A percentile compares a stretch with the other conserved stretches of the same genome.
Evolutionary conservation across 1,140 invertebrate species (phyloP).

Genomic region (Hyposmocoma kahamanoa): DNA sequence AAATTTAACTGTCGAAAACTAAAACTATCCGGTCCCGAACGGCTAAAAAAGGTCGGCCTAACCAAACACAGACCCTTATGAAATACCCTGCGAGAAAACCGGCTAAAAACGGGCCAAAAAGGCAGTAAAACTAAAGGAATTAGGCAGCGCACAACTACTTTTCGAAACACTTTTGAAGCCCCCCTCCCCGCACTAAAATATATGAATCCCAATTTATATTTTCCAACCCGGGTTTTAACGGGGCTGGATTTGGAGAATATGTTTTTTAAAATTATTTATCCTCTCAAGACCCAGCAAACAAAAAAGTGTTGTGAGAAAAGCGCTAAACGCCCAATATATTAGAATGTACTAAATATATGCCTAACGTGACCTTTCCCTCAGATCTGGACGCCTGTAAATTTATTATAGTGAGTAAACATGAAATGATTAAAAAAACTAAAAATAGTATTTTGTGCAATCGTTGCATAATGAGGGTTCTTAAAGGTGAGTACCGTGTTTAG

Average conservation of each 20-base stretch:
- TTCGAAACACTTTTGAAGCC: slow-evolving; percentile 63
- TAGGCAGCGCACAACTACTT: slow-evolving; percentile 64
- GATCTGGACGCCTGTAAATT: too few species aligned
- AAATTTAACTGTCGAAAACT: slow-evolving; percentile 32
- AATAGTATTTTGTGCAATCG: too few species aligned
- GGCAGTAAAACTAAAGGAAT: slow-evolving; percentile 72
- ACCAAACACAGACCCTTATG: slow-evolving; percentile 69
- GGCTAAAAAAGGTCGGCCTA: slow-evolving; percentile 66
- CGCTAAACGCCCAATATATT: too few species aligned
- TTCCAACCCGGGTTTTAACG: slow-evolving; percentile 36
- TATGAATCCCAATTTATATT: slow-evolving; percentile 72
- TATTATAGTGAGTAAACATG: too few species aligned
- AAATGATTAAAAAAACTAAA: too few species aligned
- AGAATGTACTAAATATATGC: too few species aligned
- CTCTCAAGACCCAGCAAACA: too few species aligned
- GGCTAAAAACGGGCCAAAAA: slow-evolving; percentile 66
- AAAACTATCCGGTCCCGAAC: slow-evolving; percentile 49
- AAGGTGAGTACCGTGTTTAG: too few species aligned
- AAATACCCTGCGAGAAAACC: slow-evolving; percentile 39
- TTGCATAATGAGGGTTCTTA: too few species aligned
- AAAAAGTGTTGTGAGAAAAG: too few species aligned
- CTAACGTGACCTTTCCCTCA: too few species aligned
- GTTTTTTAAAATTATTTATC: too few species aligned
- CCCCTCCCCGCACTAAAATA: slow-evolving; percentile 52
- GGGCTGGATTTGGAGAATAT: slow-evolving; percentile 20